phyloP scores from a whole-genome alignment of 2,797 vertebrate genomes.

The Lagodon rhomboides region DNA sequence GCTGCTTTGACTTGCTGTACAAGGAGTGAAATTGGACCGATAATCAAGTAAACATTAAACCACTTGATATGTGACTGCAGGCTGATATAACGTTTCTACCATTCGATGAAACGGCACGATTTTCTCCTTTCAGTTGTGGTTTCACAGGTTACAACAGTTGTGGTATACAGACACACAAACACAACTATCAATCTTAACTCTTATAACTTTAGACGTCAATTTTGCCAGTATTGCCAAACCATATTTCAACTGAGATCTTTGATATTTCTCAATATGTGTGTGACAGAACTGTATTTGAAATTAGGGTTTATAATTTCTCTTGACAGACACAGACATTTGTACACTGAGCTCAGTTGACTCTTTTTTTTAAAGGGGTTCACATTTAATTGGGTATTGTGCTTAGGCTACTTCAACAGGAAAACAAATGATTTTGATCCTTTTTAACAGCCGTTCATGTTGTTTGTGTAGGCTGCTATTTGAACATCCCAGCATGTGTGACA shows the following conservation, averaged over 20 bases:
- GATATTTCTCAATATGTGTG: no score
- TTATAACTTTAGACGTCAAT: neutral
- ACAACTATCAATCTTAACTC: no score
- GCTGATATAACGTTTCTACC: conserved; percentile 13
- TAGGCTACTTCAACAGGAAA: conserved; percentile 7
- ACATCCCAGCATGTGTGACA: neutral
- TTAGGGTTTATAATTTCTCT: neutral
- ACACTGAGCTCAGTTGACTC: neutral
- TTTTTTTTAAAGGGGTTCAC: neutral
- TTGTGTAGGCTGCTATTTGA: neutral
- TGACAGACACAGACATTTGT: neutral
- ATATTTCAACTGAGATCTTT: neutral
- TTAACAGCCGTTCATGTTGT: neutral
- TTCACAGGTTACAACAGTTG: neutral
- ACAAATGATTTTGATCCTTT: conserved; percentile 18
- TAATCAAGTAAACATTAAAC: neutral
- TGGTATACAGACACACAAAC: neutral
- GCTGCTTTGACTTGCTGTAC: rapidly evolving
- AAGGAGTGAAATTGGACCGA: neutral
- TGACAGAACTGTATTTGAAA: no score
- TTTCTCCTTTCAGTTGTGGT: neutral
- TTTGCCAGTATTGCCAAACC: neutral
- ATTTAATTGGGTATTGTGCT: conserved; percentile 26
- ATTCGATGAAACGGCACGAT: neutral
- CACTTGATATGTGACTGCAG: neutral